phyloP scores from a whole-genome alignment of 2,797 vertebrate genomes.

The Hypotaenidia philippensis region DNA sequence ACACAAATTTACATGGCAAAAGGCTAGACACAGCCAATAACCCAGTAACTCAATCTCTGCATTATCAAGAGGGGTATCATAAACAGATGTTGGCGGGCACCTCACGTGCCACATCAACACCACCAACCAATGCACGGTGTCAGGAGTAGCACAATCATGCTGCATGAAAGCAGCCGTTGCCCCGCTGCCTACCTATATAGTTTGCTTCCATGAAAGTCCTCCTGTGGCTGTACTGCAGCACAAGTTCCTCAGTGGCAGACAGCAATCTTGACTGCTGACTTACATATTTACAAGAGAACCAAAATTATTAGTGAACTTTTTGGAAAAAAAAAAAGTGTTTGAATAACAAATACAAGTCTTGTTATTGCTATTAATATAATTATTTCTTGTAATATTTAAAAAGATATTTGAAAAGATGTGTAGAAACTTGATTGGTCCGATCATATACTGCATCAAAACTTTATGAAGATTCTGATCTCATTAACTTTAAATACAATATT shows the following conservation, averaged over 20 bases:
- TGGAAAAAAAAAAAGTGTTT: neutral
- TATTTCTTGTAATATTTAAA: neutral
- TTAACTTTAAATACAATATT: neutral
- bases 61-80: neutral
- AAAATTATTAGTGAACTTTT: neutral
- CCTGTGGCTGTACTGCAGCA: neutral
- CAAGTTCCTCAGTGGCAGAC: neutral
- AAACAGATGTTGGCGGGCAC: neutral
- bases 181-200: neutral
- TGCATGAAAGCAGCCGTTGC: neutral
- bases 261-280: neutral
- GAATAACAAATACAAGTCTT: neutral
- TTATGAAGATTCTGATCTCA: neutral
- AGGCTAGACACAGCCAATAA: neutral
- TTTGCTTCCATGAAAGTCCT: neutral
- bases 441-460: neutral
- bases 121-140: too few relatives aligned
- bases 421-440: neutral
- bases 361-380: neutral
- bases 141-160: neutral
- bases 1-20: neutral
- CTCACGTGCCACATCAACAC: neutral
- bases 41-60: neutral
- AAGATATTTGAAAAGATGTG: neutral
- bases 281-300: neutral